These are phyloP conservation scores for Eutrigla gurnardus DNA, from an alignment of 2,797 vertebrate genomes.

Conservation along the genomic window DNA sequence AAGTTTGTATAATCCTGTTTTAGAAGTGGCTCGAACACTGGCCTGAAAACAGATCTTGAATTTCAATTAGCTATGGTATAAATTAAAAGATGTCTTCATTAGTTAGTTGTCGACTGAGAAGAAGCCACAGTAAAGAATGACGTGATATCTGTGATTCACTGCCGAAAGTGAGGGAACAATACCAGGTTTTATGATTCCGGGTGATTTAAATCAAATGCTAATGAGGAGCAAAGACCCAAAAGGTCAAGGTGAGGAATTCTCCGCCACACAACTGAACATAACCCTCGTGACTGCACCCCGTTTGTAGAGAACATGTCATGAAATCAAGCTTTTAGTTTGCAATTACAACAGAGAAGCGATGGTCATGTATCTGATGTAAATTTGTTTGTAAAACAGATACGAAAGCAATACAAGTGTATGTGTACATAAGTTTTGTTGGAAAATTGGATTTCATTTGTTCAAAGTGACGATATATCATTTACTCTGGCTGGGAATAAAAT, in stretches of 20 bases:
- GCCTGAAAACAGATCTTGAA: constrained; percentile 2
- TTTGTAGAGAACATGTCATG: constrained; percentile 2
- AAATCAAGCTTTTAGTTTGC: constrained; percentile 20
- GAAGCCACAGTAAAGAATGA: background rate
- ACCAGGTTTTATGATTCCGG: background rate
- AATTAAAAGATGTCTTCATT: background rate
- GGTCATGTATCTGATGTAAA: constrained; percentile 22
- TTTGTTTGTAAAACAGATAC: constrained; percentile 23
- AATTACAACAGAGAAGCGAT: constrained; percentile 13
- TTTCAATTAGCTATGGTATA: background rate
- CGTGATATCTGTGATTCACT: background rate
- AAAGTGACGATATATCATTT: background rate
- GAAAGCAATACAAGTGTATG: constrained; percentile 22
- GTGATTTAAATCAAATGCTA: constrained; percentile 18
- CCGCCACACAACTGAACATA: constrained; percentile 9
- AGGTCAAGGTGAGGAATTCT: background rate
- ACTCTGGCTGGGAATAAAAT: constrained; percentile 7
- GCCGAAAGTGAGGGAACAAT: background rate
- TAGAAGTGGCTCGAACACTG: constrained; percentile 4
- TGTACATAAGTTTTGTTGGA: constrained; percentile 31
- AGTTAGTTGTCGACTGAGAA: background rate
- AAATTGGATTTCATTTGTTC: background rate
- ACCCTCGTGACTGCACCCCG: background rate
- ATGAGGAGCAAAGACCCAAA: background rate
- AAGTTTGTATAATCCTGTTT: background rate